Percentiles rank a stretch among this genome's conserved stretches.
Evolutionary conservation across 2,797 vertebrate genomes (phyloP).

Genomic region (Notamacropus eugenii): DNA sequence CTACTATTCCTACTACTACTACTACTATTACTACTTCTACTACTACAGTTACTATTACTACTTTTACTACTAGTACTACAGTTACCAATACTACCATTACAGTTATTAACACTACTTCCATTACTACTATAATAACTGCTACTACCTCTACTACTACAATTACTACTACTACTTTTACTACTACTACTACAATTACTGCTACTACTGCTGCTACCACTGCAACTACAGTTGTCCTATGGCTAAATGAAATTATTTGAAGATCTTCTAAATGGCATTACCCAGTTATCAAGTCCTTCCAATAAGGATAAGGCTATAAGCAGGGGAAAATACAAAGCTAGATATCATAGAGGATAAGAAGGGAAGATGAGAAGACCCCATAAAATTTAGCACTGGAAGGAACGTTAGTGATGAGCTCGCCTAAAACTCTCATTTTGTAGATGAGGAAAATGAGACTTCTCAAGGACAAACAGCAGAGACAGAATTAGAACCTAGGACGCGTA

Average conservation of each 20-base stretch:
- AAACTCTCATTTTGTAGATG: background rate
- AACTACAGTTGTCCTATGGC: background rate
- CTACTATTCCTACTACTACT: too few relatives aligned
- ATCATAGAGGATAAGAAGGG: background rate
- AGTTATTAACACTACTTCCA: too few relatives aligned
- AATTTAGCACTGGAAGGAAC: background rate
- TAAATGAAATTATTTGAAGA: background rate
- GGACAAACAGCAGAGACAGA: background rate
- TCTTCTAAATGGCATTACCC: background rate
- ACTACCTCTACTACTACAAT: background rate
- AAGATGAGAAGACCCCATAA: background rate
- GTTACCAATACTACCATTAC: too few relatives aligned
- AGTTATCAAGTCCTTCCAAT: background rate
- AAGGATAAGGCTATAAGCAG: background rate
- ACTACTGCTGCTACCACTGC: too few relatives aligned
- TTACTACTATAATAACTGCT: background rate
- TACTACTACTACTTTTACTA: too few relatives aligned
- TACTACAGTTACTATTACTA: too few relatives aligned
- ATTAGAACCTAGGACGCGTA: background rate
- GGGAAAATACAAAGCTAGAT: background rate
- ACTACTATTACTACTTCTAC: too few relatives aligned
- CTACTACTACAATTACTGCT: too few relatives aligned
- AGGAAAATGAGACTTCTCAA: background rate
- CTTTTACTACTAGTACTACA: too few relatives aligned
- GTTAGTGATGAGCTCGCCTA: background rate